These are phyloP conservation scores for Peromyscus nudipes DNA, from an alignment of 2,797 vertebrate genomes.

Conservation along the genomic window DNA sequence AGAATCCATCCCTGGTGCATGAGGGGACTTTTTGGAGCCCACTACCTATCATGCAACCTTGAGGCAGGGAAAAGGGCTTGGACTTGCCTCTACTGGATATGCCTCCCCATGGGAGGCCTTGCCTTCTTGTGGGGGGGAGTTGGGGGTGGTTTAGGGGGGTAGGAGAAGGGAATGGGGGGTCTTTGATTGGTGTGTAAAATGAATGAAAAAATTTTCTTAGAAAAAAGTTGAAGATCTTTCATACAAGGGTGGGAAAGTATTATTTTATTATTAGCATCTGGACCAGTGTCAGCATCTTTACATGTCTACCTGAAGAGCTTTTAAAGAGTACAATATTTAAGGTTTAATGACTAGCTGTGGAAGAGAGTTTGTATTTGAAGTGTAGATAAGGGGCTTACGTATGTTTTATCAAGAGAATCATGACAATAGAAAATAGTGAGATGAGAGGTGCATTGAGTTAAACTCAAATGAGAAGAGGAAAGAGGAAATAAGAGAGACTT, in stretches of 20 bases:
- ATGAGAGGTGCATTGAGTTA: not conserved
- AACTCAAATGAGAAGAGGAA: constrained; percentile 58
- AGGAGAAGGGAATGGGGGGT: too few species aligned
- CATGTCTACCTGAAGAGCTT: not conserved
- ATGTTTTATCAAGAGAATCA: not conserved
- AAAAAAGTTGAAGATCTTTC: constrained; percentile 28
- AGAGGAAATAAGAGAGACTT: not conserved
- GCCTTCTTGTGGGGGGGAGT: too few species aligned
- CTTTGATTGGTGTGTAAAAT: too few species aligned
- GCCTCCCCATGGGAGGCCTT: too few species aligned
- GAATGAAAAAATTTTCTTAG: too few species aligned
- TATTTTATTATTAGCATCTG: not conserved
- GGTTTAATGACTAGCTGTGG: constrained; percentile 11
- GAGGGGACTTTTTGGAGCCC: too few species aligned
- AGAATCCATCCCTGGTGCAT: too few species aligned
- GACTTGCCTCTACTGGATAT: too few species aligned
- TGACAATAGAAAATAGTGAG: not conserved
- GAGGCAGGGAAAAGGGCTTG: too few species aligned
- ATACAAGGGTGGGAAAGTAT: not conserved
- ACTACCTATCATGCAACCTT: too few species aligned
- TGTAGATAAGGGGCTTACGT: constrained; percentile 21
- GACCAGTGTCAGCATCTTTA: not conserved
- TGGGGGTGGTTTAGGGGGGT: too few species aligned
- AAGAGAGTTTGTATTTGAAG: not conserved
- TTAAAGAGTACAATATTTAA: not conserved